A percentile compares a stretch with the other conserved stretches of the same genome.
These are phyloP conservation scores for Cybosia mesomella DNA, from an alignment of 2,888 invertebrate species.

Conservation along the genomic window DNA sequence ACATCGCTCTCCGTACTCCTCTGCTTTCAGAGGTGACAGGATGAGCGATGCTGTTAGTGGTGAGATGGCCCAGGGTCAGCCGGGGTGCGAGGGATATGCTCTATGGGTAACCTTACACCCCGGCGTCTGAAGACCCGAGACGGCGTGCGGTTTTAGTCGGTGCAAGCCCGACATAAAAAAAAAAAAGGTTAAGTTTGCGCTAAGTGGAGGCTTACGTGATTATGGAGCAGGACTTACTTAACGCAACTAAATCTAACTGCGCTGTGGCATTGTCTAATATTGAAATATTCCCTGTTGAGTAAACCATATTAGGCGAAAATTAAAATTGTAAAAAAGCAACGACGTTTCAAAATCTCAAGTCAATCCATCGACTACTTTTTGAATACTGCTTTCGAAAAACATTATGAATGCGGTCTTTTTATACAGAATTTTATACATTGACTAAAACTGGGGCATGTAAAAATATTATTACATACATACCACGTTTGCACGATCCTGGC, in stretches of 20 bases:
- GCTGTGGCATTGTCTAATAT: not conserved
- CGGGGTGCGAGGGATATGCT: too few species aligned
- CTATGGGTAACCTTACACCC: too few species aligned
- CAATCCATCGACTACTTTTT: not conserved
- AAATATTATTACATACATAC: not conserved
- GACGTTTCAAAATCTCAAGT: not conserved
- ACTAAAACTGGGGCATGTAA: not conserved
- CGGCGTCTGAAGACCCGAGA: too few species aligned
- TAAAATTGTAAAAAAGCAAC: too few species aligned
- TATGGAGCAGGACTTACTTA: not conserved
- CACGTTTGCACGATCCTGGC: not conserved
- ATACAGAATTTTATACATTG: not conserved
- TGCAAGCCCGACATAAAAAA: too few species aligned
- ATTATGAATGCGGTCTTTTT: not conserved
- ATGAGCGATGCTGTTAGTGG: too few species aligned
- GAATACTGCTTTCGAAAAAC: not conserved
- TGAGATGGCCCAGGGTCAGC: too few species aligned
- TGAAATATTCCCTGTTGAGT: not conserved
- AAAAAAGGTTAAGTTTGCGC: not conserved
- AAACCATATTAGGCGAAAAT: not conserved
- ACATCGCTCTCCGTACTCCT: too few species aligned
- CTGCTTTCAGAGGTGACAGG: too few species aligned
- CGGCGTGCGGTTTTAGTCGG: too few species aligned
- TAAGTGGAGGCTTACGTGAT: too few species aligned
- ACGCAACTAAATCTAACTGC: not conserved